A percentile compares a stretch with the other conserved stretches of the same genome.
phyloP scores from a whole-genome alignment of 2,797 vertebrate species.

The Dallia pectoralis region DNA sequence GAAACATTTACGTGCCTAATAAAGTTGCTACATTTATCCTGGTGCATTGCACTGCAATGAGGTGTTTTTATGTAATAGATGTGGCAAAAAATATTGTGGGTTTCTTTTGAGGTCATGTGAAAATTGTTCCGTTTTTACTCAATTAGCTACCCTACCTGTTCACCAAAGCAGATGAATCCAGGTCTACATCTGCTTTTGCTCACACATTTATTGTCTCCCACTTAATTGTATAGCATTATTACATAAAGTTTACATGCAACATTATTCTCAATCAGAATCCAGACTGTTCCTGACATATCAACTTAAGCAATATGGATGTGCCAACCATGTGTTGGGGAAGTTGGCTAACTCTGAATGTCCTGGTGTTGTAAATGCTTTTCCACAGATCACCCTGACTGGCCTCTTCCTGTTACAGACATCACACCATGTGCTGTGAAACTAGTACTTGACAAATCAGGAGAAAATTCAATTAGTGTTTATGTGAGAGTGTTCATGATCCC shows the following conservation, averaged over 20 bases:
- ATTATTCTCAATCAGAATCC: slow-evolving; percentile 5
- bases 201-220: neutral
- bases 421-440: slow-evolving; percentile 47
- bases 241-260: neutral
- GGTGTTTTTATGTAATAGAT: slow-evolving; percentile 69
- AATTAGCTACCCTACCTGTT: slow-evolving; percentile 4
- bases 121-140: slow-evolving; percentile 66
- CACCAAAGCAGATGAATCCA: slow-evolving; percentile 30
- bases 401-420: slow-evolving; percentile 60
- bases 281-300: slow-evolving; percentile 23
- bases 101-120: slow-evolving; percentile 58
- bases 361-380: slow-evolving; percentile 48
- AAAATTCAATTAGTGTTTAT: slow-evolving; percentile 26
- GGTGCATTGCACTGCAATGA: slow-evolving; percentile 23
- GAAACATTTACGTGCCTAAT: slow-evolving; percentile 11
- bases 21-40: slow-evolving; percentile 30
- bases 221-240: no score
- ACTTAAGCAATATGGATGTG: slow-evolving; percentile 44
- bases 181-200: neutral
- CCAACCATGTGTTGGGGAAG: slow-evolving; percentile 52
- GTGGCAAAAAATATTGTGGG: slow-evolving; percentile 71
- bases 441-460: slow-evolving; percentile 53
- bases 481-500: neutral
- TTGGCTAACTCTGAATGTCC: slow-evolving; percentile 65
- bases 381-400: slow-evolving; percentile 44